A percentile compares a stretch with the other conserved stretches of the same genome.
These are phyloP conservation scores for Tachuris rubrigastra DNA, from an alignment of 2,113 vertebrate genomes.

Conservation along the genomic window DNA sequence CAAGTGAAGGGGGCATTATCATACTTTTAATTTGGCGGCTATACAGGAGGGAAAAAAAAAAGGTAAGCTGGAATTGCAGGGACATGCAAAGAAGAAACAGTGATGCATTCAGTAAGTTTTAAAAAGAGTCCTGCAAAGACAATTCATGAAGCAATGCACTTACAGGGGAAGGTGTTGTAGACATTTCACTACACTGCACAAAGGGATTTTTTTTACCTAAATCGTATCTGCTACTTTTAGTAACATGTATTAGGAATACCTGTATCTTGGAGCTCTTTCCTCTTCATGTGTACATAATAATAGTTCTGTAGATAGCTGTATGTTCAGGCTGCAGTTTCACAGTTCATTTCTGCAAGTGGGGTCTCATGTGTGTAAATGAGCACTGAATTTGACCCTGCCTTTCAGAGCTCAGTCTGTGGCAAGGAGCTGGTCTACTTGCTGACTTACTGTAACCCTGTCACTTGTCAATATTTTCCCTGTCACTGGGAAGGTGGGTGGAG, in stretches of 20 bases:
- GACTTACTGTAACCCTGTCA: not conserved
- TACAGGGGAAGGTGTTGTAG: fast-evolving
- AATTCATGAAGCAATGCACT: not conserved
- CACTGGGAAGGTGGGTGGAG: not conserved
- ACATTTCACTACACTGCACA: not conserved
- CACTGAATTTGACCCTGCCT: not conserved
- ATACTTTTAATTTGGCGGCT: not conserved
- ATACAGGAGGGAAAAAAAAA: not conserved
- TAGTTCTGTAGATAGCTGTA: not conserved
- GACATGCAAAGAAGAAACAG: not conserved
- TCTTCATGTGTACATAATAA: not conserved
- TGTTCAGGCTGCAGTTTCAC: not conserved
- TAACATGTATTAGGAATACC: not conserved
- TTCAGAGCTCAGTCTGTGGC: not conserved
- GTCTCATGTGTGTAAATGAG: not conserved
- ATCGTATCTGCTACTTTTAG: not conserved
- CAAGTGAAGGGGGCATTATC: not conserved
- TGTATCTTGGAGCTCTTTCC: not conserved
- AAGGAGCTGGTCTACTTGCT: constrained; percentile 30
- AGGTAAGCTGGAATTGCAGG: not conserved
- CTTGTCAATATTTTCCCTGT: not conserved
- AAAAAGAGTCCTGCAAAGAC: not conserved
- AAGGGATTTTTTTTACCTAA: constrained; percentile 4
- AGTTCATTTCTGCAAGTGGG: not conserved
- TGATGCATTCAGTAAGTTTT: not conserved